phyloP scores from a whole-genome alignment of 2,797 vertebrate genomes.

The Acomys russatus region DNA sequence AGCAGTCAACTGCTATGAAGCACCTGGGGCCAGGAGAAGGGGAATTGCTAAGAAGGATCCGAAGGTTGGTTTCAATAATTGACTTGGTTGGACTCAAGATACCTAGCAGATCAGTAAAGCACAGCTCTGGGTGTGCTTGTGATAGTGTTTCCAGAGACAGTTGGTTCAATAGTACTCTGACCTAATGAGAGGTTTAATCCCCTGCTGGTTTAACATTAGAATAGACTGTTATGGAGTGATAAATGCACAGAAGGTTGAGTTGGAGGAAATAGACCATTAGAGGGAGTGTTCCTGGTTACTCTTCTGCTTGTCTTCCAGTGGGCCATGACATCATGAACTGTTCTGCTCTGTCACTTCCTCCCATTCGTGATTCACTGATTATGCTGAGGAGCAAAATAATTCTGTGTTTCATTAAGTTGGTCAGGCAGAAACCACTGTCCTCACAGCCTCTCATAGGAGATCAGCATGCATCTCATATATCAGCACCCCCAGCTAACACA shows the following conservation, averaged over 20 bases:
- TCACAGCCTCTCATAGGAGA: not conserved
- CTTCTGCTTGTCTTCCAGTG: not conserved
- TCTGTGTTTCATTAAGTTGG: not conserved
- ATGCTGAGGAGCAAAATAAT: not conserved
- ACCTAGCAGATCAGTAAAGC: not conserved
- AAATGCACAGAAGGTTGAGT: not conserved
- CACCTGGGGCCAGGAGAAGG: not conserved
- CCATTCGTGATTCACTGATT: not conserved
- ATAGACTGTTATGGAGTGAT: not conserved
- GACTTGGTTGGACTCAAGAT: not conserved
- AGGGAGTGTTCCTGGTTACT: not conserved
- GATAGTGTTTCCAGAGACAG: not conserved
- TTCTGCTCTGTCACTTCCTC: not conserved
- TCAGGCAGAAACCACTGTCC: not conserved
- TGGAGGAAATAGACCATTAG: not conserved
- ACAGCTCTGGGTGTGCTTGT: not conserved
- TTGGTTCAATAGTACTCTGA: not conserved
- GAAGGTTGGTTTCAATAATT: not conserved
- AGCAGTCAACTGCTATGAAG: not conserved
- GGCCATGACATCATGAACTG: not conserved
- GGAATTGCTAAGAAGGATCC: not conserved
- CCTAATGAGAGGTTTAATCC: not conserved
- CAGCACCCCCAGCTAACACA: not conserved
- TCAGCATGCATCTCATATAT: not conserved
- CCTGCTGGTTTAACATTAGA: not conserved